A percentile compares a stretch with the other conserved stretches of the same genome.
phyloP scores from a whole-genome alignment of 2,113 vertebrate genomes.

The Cyanistes caeruleus region DNA sequence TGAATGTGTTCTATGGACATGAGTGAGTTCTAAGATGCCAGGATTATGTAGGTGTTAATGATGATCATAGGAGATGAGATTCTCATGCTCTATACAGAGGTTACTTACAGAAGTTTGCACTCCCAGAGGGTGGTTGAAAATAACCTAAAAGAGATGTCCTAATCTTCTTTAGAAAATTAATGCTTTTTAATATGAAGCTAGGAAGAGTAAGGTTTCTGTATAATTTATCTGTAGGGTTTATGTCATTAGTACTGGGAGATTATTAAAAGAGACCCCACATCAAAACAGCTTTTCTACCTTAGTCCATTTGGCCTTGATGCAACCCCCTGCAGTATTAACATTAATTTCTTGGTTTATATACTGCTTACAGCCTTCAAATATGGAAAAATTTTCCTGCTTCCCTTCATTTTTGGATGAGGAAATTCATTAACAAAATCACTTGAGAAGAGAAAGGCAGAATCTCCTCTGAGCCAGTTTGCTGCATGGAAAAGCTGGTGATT shows the following conservation, averaged over 20 bases:
- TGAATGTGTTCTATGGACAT: background rate
- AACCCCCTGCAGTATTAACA: background rate
- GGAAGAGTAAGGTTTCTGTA: background rate
- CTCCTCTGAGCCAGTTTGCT: background rate
- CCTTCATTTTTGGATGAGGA: background rate
- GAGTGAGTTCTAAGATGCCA: background rate
- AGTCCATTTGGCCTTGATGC: background rate
- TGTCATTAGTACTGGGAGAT: background rate
- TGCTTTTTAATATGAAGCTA: background rate
- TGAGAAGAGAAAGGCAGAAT: background rate
- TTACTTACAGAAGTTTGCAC: background rate
- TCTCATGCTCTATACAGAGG: background rate
- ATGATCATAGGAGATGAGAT: background rate
- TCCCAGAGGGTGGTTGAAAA: background rate
- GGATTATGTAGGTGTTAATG: background rate
- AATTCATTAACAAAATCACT: slow-evolving; percentile 10
- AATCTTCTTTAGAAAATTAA: background rate
- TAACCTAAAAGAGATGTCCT: background rate
- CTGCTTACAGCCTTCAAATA: background rate
- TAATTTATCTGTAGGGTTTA: background rate
- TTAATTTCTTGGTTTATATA: background rate
- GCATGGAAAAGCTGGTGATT: background rate
- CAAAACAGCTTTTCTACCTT: background rate
- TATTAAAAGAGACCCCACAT: background rate
- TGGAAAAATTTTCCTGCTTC: background rate